Evolutionary conservation across 2,888 invertebrate genomes (phyloP).

Genomic region (Netelia fuscicornis): DNA sequence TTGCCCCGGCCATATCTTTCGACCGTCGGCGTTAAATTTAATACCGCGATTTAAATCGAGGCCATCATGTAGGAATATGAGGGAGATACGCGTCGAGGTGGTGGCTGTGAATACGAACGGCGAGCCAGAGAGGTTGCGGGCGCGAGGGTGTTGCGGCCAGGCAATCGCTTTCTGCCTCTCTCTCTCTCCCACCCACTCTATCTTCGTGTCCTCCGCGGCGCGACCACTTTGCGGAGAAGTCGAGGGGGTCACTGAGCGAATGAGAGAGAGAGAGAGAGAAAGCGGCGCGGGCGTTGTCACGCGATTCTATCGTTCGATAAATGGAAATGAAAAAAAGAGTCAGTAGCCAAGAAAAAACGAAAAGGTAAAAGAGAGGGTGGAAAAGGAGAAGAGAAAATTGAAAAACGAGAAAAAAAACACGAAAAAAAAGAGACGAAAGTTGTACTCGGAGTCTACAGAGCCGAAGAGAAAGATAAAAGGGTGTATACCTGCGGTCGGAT

Average conservation of each 20-base stretch:
- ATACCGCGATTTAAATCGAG: conserved; percentile 48
- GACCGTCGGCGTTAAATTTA: conserved; percentile 44
- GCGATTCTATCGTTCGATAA: conserved; percentile 64
- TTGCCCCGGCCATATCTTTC: conserved; percentile 26
- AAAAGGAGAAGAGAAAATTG: conserved; percentile 14
- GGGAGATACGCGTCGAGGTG: conserved; percentile 32
- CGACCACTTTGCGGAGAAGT: conserved; percentile 58
- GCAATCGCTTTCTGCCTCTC: conserved; percentile 46
- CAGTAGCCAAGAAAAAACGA: conserved; percentile 4
- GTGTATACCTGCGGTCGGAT: conserved; percentile 62
- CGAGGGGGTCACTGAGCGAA: conserved; percentile 41
- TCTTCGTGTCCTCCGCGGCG: conserved; percentile 21
- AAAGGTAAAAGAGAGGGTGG: conserved; percentile 7
- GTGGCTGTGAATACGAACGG: conserved; percentile 17
- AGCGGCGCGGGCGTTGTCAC: conserved; percentile 37
- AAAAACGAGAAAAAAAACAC: conserved; percentile 34
- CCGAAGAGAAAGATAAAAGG: conserved; percentile 63
- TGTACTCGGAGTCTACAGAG: conserved; percentile 47
- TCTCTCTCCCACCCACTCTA: conserved; percentile 20
- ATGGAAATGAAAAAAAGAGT: conserved; percentile 39
- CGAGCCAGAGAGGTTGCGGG: conserved; percentile 38
- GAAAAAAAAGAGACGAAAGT: conserved; percentile 51
- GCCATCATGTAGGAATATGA: conserved; percentile 29
- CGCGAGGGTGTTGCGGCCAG: conserved; percentile 54
- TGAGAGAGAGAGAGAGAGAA: neutral